phyloP scores from a whole-genome alignment of 2,888 invertebrate species.

The Mythimna albipuncta region DNA sequence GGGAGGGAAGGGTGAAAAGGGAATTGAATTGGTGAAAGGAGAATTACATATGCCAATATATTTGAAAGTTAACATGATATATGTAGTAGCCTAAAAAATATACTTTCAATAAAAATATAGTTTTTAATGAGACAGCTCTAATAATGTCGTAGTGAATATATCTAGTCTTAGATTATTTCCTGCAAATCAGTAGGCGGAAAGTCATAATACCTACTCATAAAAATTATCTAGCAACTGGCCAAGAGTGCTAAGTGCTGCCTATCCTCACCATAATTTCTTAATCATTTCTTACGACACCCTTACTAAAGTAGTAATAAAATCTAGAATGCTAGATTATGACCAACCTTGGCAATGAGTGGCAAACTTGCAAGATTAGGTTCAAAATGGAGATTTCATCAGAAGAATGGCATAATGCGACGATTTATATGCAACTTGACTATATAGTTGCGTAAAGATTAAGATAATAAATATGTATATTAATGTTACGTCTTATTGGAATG shows the following conservation, averaged over 20 bases:
- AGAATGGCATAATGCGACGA: conserved; percentile 29
- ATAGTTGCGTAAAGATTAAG: conserved; percentile 47
- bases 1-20: too few relatives aligned
- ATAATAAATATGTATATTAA: conserved; percentile 40
- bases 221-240: conserved; percentile 24
- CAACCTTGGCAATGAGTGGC: conserved; percentile 45
- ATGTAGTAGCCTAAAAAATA: too few relatives aligned
- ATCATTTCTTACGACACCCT: conserved; percentile 6
- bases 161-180: neutral
- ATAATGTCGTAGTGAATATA: neutral
- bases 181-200: conserved; percentile 2
- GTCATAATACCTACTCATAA: conserved; percentile 18
- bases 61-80: too few relatives aligned
- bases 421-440: conserved; percentile 39
- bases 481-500: conserved; percentile 15
- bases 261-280: conserved; percentile 35
- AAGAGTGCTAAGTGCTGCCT: conserved; percentile 32
- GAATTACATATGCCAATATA: too few relatives aligned
- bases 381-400: conserved; percentile 41
- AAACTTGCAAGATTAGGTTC: conserved; percentile 18
- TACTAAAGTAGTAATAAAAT: conserved; percentile 37
- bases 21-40: too few relatives aligned
- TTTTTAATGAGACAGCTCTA: too few relatives aligned
- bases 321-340: conserved; percentile 21
- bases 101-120: too few relatives aligned